These are phyloP conservation scores for Sarcophilus harrisii DNA, from an alignment of 2,797 vertebrate species.

Conservation along the genomic window DNA sequence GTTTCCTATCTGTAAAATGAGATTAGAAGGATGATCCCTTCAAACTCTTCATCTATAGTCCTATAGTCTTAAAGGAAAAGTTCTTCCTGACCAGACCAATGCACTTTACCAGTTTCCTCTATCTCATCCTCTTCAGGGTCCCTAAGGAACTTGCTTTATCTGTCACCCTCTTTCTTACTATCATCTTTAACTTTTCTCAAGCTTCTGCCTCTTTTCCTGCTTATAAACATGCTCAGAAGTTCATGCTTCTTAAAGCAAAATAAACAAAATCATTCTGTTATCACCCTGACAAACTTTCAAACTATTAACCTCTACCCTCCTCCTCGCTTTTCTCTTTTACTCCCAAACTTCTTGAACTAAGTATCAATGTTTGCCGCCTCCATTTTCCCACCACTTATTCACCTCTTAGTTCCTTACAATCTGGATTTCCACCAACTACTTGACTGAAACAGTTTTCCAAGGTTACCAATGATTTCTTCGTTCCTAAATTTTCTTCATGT, in stretches of 20 bases:
- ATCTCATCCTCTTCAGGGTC: not conserved
- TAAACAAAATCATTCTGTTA: not conserved
- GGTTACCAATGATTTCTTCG: not conserved
- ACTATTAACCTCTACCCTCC: not conserved
- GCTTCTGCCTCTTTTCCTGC: not conserved
- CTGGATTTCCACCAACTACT: not conserved
- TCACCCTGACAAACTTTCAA: not conserved
- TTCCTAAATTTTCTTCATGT: not conserved
- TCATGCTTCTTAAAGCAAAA: not conserved
- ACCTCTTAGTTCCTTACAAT: not conserved
- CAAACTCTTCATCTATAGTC: not conserved
- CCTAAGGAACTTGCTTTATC: not conserved
- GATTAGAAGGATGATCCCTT: not conserved
- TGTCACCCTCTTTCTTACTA: too few relatives aligned
- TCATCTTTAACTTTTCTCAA: not conserved
- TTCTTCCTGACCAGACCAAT: not conserved
- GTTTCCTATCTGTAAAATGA: not conserved
- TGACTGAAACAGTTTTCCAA: not conserved
- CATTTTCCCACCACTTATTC: not conserved
- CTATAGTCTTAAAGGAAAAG: not conserved
- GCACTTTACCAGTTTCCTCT: not conserved
- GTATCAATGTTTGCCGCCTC: not conserved
- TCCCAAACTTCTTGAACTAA: not conserved
- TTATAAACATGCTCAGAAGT: not conserved
- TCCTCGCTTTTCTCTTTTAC: not conserved